Conservation (phyloP, 1,140 invertebrate species). For the Ceratina japonica region DNA sequence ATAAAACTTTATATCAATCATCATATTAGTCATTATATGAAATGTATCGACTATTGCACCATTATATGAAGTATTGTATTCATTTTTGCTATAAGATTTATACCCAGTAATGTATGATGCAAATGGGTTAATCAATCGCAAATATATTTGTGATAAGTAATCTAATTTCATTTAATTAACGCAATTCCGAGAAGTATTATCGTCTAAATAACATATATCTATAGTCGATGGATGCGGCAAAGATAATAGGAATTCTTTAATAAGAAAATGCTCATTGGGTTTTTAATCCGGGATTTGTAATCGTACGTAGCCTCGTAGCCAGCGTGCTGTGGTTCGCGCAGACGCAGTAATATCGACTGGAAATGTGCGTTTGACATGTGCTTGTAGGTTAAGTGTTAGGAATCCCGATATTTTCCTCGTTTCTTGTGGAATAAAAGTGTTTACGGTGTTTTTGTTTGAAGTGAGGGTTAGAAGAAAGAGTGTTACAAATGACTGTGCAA, state of each 20-base stretch:
- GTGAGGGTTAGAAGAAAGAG: background rate
- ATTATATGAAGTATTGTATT: too few relatives aligned
- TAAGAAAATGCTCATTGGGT: background rate
- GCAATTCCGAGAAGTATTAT: too few relatives aligned
- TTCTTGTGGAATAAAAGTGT: background rate
- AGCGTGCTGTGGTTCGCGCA: conserved; percentile 1
- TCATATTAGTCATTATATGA: background rate
- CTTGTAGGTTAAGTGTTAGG: conserved; percentile 1
- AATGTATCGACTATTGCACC: too few relatives aligned
- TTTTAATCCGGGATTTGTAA: background rate
- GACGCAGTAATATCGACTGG: background rate
- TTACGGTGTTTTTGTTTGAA: background rate
- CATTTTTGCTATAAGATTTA: too few relatives aligned
- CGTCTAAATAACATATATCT: background rate
- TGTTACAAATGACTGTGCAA: conserved; percentile 55
- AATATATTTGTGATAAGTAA: background rate
- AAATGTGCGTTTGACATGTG: conserved; percentile 12
- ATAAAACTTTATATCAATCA: conserved; percentile 10
- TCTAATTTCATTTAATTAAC: background rate
- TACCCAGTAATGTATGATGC: too few relatives aligned
- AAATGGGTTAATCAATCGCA: conserved; percentile 1
- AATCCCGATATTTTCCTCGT: background rate
- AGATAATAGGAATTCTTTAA: too few relatives aligned
- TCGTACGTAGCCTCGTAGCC: too few relatives aligned
- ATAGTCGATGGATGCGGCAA: too few relatives aligned